Conservation (phyloP, 1,140 invertebrate species). For the Mamestra configurata region DNA sequence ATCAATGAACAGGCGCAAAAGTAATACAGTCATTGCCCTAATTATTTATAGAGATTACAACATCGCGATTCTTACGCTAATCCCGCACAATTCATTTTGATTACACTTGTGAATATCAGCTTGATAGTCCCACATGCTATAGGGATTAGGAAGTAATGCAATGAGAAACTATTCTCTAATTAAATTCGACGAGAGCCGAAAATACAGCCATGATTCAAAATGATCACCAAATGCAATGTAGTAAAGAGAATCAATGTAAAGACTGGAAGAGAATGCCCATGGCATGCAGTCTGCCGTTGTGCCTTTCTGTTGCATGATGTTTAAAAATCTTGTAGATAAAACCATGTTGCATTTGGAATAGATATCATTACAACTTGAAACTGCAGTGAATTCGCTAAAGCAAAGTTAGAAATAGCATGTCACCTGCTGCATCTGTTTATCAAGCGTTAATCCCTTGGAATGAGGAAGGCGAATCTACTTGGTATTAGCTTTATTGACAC, state of each 20-base stretch:
- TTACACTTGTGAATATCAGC: background rate
- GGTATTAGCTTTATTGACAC: background rate
- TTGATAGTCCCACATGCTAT: background rate
- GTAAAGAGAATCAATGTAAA: no score
- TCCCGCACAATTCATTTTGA: slow-evolving; percentile 10
- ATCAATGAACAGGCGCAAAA: slow-evolving; percentile 27
- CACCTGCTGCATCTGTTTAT: background rate
- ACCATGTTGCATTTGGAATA: no score
- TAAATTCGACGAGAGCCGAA: background rate
- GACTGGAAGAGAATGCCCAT: no score
- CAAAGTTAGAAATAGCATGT: background rate
- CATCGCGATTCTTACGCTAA: slow-evolving; percentile 41
- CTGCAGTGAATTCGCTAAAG: background rate
- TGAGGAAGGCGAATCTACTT: slow-evolving; percentile 7
- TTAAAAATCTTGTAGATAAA: no score
- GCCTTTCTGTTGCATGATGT: no score
- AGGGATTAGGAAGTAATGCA: background rate
- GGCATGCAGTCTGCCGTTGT: no score
- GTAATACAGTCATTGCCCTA: slow-evolving; percentile 43
- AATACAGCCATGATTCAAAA: no score
- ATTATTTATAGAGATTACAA: slow-evolving; percentile 40
- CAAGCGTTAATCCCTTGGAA: slow-evolving; percentile 15
- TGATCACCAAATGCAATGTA: no score
- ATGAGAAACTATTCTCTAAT: background rate
- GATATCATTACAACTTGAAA: background rate